Conservation (phyloP, 2,113 vertebrate genomes). For the Deroptyus accipitrinus region DNA sequence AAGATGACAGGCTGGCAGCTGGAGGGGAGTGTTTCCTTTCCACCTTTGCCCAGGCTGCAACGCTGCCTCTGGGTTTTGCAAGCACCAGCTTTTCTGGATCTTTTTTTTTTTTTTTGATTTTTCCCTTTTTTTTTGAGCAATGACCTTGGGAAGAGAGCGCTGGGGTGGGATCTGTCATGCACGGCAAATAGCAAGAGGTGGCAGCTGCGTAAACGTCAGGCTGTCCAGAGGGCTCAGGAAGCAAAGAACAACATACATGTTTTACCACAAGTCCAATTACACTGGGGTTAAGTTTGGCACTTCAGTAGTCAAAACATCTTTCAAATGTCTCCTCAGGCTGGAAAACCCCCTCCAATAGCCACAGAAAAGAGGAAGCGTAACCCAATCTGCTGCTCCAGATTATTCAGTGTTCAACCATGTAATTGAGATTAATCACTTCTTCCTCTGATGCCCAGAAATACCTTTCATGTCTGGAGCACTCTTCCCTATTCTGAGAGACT, state of each 20-base stretch:
- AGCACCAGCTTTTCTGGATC: background rate
- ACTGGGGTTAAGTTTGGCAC: slow-evolving; percentile 49
- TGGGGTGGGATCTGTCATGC: background rate
- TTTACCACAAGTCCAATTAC: slow-evolving; percentile 42
- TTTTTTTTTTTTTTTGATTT: rapidly evolving
- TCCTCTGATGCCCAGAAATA: slow-evolving; percentile 32
- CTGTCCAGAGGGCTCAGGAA: slow-evolving; percentile 24
- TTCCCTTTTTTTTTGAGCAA: rapidly evolving
- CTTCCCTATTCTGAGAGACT: background rate
- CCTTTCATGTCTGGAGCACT: slow-evolving; percentile 40
- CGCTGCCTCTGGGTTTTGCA: background rate
- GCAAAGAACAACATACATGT: slow-evolving; percentile 40
- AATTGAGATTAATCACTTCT: slow-evolving; percentile 66
- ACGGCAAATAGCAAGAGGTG: background rate
- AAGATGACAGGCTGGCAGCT: background rate
- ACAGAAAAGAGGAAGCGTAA: slow-evolving; percentile 19
- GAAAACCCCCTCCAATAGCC: background rate
- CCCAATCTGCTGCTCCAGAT: slow-evolving; percentile 42
- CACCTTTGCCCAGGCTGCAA: background rate
- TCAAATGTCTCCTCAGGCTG: slow-evolving; percentile 16
- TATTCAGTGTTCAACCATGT: slow-evolving; percentile 18
- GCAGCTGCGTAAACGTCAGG: slow-evolving; percentile 23
- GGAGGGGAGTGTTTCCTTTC: rapidly evolving
- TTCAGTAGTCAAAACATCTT: slow-evolving; percentile 65
- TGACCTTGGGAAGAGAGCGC: background rate